Evolutionary conservation across 2,888 invertebrate species (phyloP), one percentile per base, ranked within the genome.

Genomic region (Morpho deidamia): DNA sequence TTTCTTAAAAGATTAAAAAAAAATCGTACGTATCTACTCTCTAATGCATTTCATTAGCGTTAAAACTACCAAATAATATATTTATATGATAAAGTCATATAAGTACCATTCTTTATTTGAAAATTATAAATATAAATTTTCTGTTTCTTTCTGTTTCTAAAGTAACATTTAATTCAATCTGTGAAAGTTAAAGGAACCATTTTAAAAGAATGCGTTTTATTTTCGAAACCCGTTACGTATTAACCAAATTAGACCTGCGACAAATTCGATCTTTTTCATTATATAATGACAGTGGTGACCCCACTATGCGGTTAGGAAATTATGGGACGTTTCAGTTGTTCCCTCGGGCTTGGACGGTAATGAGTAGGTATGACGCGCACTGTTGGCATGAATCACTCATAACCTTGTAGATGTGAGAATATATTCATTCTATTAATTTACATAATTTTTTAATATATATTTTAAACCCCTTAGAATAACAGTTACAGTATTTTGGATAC

Each of bases 271-370:
- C 56, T 71, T 74, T 72, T 71, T 71, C 65, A 59, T 67, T 58
- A 60, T 53, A 54, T 82, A 83, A 83, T 83, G 67, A 81, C 70
- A 77, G 67, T 70, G 61, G 64, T 69, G 74, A 74, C 74, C 78
- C 76, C 63, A 57, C 59, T 64, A 60, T 55, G 65, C 61, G 66
- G 73, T 66, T 69, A 69, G 68, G 55, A 82, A 83, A 83, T 82
- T 78, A 78, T 71, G 64, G 72, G 60, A 67, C 66, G 71, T 70
- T 67, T 69, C 50, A 56, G 54, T 55, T 45, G 51, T 53, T 60
- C 58, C 58, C 58, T 48, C 53, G 54, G 35, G 51, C 50, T 53
- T 42, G 52, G 47, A 41, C 51, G 49, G 58, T 67, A 69, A 61
- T 60, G 51, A 57, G 42, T 50, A 49, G 55, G 55, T 59, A 53